These are phyloP conservation scores for Blennius ocellaris DNA, from an alignment of 2,113 vertebrate species.

Conservation along the genomic window DNA sequence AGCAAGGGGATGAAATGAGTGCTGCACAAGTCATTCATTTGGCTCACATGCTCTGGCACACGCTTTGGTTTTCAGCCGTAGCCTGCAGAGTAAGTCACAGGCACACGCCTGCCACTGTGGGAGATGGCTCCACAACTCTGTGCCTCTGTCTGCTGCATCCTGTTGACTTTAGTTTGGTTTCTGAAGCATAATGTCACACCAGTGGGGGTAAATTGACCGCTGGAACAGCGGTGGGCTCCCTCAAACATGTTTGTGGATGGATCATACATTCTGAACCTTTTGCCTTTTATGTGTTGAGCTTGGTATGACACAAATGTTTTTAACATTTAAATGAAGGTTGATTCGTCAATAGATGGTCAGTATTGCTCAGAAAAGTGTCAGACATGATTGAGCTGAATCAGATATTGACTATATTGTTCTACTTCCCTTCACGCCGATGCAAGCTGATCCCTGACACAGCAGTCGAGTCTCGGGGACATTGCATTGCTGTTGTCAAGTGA, in stretches of 20 bases:
- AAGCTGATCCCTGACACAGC: too few species aligned
- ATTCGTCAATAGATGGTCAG: too few species aligned
- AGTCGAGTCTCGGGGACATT: background rate
- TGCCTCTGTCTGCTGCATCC: slow-evolving; percentile 5
- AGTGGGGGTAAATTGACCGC: slow-evolving; percentile 11
- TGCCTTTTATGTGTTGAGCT: background rate
- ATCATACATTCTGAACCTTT: slow-evolving; percentile 11
- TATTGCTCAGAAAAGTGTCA: too few species aligned
- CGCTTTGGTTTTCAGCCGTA: slow-evolving; percentile 3
- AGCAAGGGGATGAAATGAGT: background rate
- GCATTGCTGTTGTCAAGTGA: background rate
- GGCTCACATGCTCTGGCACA: background rate
- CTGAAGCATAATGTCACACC: slow-evolving; percentile 30
- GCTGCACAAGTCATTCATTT: background rate
- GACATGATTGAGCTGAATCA: too few species aligned
- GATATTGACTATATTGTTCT: too few species aligned
- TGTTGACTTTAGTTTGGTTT: slow-evolving; percentile 36
- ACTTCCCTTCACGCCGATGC: too few species aligned
- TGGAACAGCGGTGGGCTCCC: slow-evolving; percentile 25
- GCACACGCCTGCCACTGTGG: slow-evolving; percentile 10
- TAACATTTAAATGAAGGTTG: slow-evolving; percentile 1
- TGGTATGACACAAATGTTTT: background rate
- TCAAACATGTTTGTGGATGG: slow-evolving; percentile 6
- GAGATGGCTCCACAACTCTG: slow-evolving; percentile 1
- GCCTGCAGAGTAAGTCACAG: slow-evolving; percentile 7